Percentiles rank a stretch among this genome's conserved stretches.
Conservation (phyloP, 2,888 invertebrate species). For the Ophioninae sp. region DNA sequence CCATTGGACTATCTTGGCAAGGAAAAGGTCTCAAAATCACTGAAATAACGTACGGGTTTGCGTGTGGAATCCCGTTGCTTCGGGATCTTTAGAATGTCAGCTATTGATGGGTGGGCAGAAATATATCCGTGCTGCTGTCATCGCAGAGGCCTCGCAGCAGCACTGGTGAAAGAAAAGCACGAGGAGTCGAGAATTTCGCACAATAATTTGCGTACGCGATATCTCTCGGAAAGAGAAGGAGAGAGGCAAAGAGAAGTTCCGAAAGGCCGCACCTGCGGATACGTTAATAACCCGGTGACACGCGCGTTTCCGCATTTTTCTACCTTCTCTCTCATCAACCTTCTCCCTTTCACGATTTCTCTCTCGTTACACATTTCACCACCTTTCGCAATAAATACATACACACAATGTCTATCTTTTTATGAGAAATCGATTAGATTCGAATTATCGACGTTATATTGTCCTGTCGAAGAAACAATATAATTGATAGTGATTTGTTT, state of each 20-base stretch:
- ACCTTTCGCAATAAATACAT: slow-evolving; percentile 12
- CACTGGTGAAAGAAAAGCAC: slow-evolving; percentile 39
- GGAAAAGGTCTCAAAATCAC: not conserved
- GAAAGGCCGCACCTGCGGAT: slow-evolving; percentile 59
- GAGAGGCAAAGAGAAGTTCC: slow-evolving; percentile 17
- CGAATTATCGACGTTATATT: slow-evolving; percentile 56
- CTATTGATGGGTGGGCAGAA: not conserved
- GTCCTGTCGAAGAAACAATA: slow-evolving; percentile 43
- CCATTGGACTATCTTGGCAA: not conserved
- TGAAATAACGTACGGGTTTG: not conserved
- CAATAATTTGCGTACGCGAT: slow-evolving; percentile 57
- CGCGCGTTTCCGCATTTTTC: slow-evolving; percentile 49
- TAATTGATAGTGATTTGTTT: slow-evolving; percentile 40
- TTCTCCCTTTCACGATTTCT: slow-evolving; percentile 14
- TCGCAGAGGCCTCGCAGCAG: slow-evolving; percentile 11
- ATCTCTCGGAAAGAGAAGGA: slow-evolving; percentile 21
- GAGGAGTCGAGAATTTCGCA: slow-evolving; percentile 38
- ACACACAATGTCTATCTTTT: slow-evolving; percentile 21
- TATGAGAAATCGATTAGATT: slow-evolving; percentile 39
- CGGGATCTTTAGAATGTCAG: slow-evolving; percentile 1
- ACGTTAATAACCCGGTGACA: slow-evolving; percentile 58
- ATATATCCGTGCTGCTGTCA: slow-evolving; percentile 23
- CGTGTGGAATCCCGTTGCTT: not conserved
- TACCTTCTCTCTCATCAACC: not conserved
- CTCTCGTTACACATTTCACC: slow-evolving; percentile 28